Base-by-base conservation (phyloP, 2,113 vertebrate genomes). In the Scomber colias region DNA sequence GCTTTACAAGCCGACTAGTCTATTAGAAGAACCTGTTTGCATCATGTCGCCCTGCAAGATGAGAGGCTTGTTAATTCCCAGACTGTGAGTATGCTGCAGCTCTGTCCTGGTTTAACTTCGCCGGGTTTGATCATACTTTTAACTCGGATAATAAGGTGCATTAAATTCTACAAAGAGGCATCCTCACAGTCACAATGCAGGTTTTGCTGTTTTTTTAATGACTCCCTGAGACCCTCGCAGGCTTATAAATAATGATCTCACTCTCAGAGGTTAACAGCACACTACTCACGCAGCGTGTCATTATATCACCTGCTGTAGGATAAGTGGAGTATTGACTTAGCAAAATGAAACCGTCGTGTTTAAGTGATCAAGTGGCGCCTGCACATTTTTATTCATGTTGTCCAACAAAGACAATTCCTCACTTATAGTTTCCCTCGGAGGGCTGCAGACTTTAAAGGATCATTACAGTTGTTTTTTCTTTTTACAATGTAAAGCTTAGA, bases 221-320 rank as follows among this genome's bases (percentile, higher is more conserved):
- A 79, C 59, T 74, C 74, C 53, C 82, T 59, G 72, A 54, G 79
- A 82, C 66, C 64, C 51, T 51, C 71, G 46, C 70, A 11, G 53
- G 13, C 71, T 79, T 67, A 53, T 80, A 88, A 86, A 79, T 86
- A 84, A 90, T 83, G 87, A 87, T 81, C 78, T 87, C 77, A 66
- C 75, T 71, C 64, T 60, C 49, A 1, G 12, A 72, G 84, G 21
- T 77, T 63, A 62, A 71, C 67, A 40, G 73, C 48, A 14, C 61
- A 44, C 81, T 68, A 27, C 78, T 90, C 89, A 83, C 84, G 14
- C 84, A 75, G 82, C 71, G 17, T 45, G 82, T 53, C 71, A 7
- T 64, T 81, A 44, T 48, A 71, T 79, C 84, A 69, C 82, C 74
- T 31, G 27, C 82, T 66, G 82, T 51, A 79, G 51, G 64, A 53